Evolutionary conservation across 2,888 invertebrate species (phyloP).

Genomic region (Zele albiditarsus): DNA sequence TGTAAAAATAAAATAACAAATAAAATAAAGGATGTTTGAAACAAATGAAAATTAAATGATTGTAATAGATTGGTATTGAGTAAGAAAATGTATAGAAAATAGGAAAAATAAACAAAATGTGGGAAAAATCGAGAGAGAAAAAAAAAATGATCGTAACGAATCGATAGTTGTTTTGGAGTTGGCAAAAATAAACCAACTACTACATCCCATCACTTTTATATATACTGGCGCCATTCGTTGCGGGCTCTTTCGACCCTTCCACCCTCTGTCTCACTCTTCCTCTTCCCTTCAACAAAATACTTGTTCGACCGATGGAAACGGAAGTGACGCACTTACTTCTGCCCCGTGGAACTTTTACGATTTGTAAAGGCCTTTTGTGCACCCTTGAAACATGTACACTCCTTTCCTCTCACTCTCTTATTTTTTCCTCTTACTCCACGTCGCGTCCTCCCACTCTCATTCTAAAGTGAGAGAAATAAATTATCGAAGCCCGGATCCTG

Average conservation of each 20-base stretch:
- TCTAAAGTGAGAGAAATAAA: conserved; percentile 28
- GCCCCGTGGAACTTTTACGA: conserved; percentile 49
- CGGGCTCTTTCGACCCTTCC: conserved; percentile 40
- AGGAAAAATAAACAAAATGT: conserved; percentile 34
- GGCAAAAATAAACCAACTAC: conserved; percentile 41
- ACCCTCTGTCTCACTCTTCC: conserved; percentile 4
- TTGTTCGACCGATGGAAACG: conserved; percentile 48
- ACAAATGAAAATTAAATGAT: conserved; percentile 27
- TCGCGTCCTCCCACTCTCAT: not conserved
- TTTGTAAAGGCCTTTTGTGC: conserved; percentile 45
- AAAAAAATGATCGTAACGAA: conserved; percentile 17
- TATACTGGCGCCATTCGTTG: conserved; percentile 42
- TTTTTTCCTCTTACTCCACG: conserved; percentile 22
- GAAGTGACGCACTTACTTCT: conserved; percentile 51
- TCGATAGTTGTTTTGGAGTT: conserved; percentile 49
- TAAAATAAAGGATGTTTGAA: not conserved
- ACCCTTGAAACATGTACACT: conserved; percentile 30
- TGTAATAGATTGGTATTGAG: conserved; percentile 26
- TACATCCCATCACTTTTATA: conserved; percentile 28
- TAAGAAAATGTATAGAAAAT: conserved; percentile 16
- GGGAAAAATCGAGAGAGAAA: conserved; percentile 14
- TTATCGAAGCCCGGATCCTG: conserved; percentile 28
- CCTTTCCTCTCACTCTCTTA: conserved; percentile 24
- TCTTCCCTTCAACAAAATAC: conserved; percentile 18
- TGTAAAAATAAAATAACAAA: conserved; percentile 50